Base-by-base conservation (phyloP, 2,797 vertebrate species). In the Sebastes elongatus region DNA sequence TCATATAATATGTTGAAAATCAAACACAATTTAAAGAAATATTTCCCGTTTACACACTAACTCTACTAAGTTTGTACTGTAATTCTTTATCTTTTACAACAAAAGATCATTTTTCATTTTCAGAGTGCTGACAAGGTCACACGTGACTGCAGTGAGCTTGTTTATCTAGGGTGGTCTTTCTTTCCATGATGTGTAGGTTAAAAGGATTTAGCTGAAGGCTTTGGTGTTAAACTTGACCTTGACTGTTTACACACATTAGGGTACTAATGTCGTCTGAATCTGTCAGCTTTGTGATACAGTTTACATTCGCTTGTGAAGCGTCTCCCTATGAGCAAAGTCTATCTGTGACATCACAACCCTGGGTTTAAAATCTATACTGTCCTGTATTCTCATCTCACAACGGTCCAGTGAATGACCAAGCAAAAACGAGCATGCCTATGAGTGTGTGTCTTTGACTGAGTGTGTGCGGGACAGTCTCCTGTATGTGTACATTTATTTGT, bases 211-310 rank as follows among this genome's bases (percentile, higher is more conserved):
- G 46, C 76, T 76, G 64, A 57, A 7, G 78, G 61, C 59, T 75
- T 53, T 62, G 64, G 74, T 80, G 82, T 90, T 90, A 63, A 84
- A 86, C 76, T 80, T 93, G 86, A 93, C 91, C 85, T 91, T 83
- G 82, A 76, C 25, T 75, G 69, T 92, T 83, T 66, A 82, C 76
- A 78, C 81, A 80, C 80, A 72, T 69, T 49, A 4, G 70, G 55
- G 22, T 4, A 32, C 79, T 83, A 52, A 86, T 79, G 82, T 71
- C 56, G 2, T 63, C 81, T 94, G 89, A 92, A 93, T 92, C 80
- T 94, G 86, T 89, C 94, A 90, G 85, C 92, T 88, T 93, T 91
- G 88, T 94, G 94, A 89, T 78, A 89, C 80, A 93, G 86, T 91
- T 93, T 73, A 82, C 94, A 73, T 88, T 80, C 71, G 75, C 75